These are phyloP conservation scores for Papilio protenor DNA, from an alignment of 2,888 invertebrate genomes.

Conservation along the genomic window DNA sequence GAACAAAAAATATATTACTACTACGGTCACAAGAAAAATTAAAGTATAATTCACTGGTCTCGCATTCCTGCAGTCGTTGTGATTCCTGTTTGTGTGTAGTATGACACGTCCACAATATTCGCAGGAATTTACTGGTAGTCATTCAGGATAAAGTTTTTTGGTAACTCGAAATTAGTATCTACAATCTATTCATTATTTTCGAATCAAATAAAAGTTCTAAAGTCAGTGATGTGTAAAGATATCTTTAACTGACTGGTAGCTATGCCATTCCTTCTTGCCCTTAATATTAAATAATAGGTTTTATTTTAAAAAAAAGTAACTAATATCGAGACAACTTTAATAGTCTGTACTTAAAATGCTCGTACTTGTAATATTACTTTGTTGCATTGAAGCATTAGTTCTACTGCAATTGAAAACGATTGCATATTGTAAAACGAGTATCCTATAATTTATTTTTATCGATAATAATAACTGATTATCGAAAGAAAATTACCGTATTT, in stretches of 20 bases:
- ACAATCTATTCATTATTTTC: neutral
- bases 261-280: neutral
- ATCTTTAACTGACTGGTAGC: neutral
- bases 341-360: neutral
- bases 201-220: neutral
- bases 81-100: slow-evolving; percentile 6
- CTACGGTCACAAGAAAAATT: neutral
- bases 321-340: neutral
- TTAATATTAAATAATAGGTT: neutral
- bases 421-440: neutral
- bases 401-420: neutral
- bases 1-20: neutral
- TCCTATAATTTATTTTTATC: neutral
- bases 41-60: neutral
- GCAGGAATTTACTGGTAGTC: neutral
- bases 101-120: slow-evolving; percentile 6
- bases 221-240: neutral
- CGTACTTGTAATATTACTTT: neutral
- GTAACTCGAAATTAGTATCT: neutral
- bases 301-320: too few species aligned
- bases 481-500: too few species aligned
- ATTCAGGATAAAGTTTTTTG: neutral
- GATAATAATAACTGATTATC: neutral
- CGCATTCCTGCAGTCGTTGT: slow-evolving; percentile 21
- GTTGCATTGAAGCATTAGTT: neutral